A percentile compares a stretch with the other conserved stretches of the same genome.
Conservation (phyloP, 2,888 invertebrate species). For the Eupithecia vulgata region DNA sequence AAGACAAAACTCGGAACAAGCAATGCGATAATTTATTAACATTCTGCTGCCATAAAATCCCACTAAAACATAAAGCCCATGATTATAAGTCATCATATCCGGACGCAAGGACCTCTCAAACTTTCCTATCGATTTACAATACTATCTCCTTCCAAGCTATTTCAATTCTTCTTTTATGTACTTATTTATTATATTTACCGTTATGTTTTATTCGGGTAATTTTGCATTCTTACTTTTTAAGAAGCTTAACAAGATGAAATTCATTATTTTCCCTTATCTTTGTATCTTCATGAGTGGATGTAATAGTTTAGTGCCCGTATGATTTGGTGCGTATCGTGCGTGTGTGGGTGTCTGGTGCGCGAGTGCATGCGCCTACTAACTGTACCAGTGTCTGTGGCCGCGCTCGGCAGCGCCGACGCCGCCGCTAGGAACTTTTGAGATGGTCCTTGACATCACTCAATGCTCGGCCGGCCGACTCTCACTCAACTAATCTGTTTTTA, state of each 20-base stretch:
- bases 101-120: slow-evolving; percentile 92
- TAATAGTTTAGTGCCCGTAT: slow-evolving; percentile 68
- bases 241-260: slow-evolving; percentile 59
- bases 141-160: slow-evolving; percentile 55
- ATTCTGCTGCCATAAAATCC: slow-evolving; percentile 37
- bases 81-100: slow-evolving; percentile 54
- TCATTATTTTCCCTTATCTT: slow-evolving; percentile 65
- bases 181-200: slow-evolving; percentile 50
- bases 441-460: slow-evolving; percentile 89
- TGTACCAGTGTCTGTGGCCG: slow-evolving; percentile 39
- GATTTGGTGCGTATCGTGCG: slow-evolving; percentile 9
- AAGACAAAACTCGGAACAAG: slow-evolving; percentile 46
- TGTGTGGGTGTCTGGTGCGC: slow-evolving; percentile 1
- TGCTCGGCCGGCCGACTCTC: slow-evolving; percentile 72
- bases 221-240: slow-evolving; percentile 62
- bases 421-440: slow-evolving; percentile 94
- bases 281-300: slow-evolving; percentile 76
- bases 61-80: slow-evolving; percentile 35
- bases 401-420: slow-evolving; percentile 44
- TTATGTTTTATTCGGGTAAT: slow-evolving; percentile 58
- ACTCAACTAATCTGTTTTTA: slow-evolving; percentile 85
- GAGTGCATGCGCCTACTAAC: slow-evolving; percentile 1
- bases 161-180: slow-evolving; percentile 54
- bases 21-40: slow-evolving; percentile 33
- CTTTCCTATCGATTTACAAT: slow-evolving; percentile 82